Evolutionary conservation across 2,113 vertebrate genomes (phyloP).

Genomic region (Cariama cristata): DNA sequence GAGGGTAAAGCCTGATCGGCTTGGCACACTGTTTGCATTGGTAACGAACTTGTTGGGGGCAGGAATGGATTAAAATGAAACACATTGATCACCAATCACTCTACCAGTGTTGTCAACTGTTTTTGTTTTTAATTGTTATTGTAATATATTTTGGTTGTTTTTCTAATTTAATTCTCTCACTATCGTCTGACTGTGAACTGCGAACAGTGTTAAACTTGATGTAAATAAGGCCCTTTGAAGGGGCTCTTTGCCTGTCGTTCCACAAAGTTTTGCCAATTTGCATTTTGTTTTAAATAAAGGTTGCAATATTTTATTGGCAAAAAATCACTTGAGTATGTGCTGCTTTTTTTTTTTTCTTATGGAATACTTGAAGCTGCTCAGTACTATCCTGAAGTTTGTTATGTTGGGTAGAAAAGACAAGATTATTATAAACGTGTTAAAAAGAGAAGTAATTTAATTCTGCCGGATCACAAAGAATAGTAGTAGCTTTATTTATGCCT

Average conservation of each 20-base stretch:
- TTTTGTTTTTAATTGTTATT: conserved; percentile 86
- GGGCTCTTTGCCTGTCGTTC: conserved; percentile 77
- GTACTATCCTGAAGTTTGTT: not conserved
- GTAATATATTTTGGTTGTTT: conserved; percentile 92
- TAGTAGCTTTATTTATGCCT: not conserved
- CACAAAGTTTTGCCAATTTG: conserved; percentile 79
- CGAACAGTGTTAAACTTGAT: conserved; percentile 99
- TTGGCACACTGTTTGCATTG: not conserved
- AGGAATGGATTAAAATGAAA: conserved; percentile 33
- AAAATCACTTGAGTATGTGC: not conserved
- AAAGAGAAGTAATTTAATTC: not conserved
- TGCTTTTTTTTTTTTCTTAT: not conserved
- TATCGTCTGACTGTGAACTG: conserved; percentile 99
- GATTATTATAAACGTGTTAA: not conserved
- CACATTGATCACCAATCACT: conserved; percentile 66
- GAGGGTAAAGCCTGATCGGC: not conserved
- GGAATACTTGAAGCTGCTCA: not conserved
- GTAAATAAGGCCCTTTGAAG: conserved; percentile 87
- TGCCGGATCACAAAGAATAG: not conserved
- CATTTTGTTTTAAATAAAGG: conserved; percentile 85
- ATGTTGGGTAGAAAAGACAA: not conserved
- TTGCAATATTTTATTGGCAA: conserved; percentile 85
- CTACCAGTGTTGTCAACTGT: conserved; percentile 81
- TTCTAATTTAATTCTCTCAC: conserved; percentile 96
- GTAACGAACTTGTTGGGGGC: conserved; percentile 37